Conservation (phyloP, 1,140 invertebrate genomes). For the Bradynema listronoti region DNA sequence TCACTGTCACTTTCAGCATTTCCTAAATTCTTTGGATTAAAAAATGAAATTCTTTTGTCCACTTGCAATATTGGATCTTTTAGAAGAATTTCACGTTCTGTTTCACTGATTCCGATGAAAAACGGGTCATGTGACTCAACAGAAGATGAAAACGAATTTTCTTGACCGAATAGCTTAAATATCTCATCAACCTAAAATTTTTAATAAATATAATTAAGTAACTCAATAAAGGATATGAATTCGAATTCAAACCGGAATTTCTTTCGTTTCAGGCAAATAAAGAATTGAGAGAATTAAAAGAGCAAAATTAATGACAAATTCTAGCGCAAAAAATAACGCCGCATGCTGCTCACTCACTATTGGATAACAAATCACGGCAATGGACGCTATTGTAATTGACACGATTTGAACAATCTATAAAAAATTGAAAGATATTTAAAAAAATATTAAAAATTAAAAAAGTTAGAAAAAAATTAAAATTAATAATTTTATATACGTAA, state of each 20-base stretch:
- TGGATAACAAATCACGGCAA: constrained; percentile 23
- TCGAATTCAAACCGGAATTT: constrained; percentile 20
- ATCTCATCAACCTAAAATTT: background rate
- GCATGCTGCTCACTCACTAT: constrained; percentile 13
- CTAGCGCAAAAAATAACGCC: constrained; percentile 15
- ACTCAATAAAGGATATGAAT: constrained; percentile 12
- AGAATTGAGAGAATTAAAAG: constrained; percentile 11
- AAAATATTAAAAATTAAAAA: too few species aligned
- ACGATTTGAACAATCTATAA: constrained; percentile 17
- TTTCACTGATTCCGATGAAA: background rate
- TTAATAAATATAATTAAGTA: background rate
- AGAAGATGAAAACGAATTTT: background rate
- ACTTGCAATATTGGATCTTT: too few species aligned
- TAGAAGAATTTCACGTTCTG: background rate
- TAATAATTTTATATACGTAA: too few species aligned
- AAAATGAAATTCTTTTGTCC: too few species aligned
- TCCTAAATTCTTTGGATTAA: too few species aligned
- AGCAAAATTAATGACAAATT: constrained; percentile 16
- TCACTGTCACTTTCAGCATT: too few species aligned
- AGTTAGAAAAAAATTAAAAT: too few species aligned
- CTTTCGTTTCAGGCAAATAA: constrained; percentile 23
- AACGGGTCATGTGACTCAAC: background rate
- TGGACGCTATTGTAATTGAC: constrained; percentile 13
- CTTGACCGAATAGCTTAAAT: background rate
- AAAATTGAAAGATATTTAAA: too few species aligned